phyloP scores from a whole-genome alignment of 2,888 invertebrate species.

The Parascotia fuliginaria region DNA sequence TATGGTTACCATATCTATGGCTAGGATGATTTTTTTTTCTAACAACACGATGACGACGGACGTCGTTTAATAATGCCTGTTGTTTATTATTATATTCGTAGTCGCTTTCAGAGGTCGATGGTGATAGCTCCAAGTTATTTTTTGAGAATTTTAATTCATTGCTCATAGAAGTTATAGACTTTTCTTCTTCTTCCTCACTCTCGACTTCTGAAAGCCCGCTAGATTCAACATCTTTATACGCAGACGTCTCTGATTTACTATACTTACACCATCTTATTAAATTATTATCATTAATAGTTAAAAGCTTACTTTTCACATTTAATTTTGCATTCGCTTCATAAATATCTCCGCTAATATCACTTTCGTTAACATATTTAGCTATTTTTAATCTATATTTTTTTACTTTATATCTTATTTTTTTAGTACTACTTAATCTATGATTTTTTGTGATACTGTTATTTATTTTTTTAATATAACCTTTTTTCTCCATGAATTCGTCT shows the following conservation, averaged over 20 bases:
- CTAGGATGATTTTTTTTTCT: conserved; percentile 67
- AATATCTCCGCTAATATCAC: conserved; percentile 48
- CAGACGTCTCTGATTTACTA: conserved; percentile 10
- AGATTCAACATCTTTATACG: conserved; percentile 31
- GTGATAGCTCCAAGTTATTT: conserved; percentile 66
- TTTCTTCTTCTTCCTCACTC: too few relatives aligned
- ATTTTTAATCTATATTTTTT: conserved; percentile 51
- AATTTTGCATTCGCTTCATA: conserved; percentile 59
- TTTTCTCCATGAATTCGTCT: conserved; percentile 59
- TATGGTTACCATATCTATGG: conserved; percentile 25
- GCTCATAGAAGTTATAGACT: too few relatives aligned
- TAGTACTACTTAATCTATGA: conserved; percentile 40
- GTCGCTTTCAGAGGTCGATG: conserved; percentile 71
- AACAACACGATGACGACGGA: conserved; percentile 63
- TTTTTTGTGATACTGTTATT: conserved; percentile 36
- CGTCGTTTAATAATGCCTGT: conserved; percentile 61
- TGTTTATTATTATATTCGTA: conserved; percentile 55
- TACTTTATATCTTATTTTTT: conserved; percentile 26
- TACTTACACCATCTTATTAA: conserved; percentile 63
- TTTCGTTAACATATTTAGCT: conserved; percentile 51
- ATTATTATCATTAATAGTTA: conserved; percentile 49
- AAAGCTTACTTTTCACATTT: conserved; percentile 53
- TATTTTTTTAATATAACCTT: conserved; percentile 68
- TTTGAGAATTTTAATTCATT: conserved; percentile 55
- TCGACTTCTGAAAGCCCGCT: conserved; percentile 50